A percentile compares a stretch with the other conserved stretches of the same genome.
Conservation (phyloP, 2,113 vertebrate species). For the Syngnathus scovelli region DNA sequence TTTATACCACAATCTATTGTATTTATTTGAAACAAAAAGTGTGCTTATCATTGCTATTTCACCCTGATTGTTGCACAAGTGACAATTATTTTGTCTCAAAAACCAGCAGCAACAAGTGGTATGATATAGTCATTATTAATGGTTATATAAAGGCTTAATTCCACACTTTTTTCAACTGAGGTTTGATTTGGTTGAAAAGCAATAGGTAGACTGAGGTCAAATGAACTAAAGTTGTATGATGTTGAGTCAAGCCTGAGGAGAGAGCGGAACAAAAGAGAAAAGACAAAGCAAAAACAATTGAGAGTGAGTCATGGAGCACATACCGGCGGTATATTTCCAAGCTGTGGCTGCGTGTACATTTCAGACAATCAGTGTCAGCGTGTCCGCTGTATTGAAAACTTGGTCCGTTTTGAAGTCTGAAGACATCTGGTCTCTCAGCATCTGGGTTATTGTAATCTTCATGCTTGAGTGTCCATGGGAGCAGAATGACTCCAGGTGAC, state of each 20-base stretch:
- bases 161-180: constrained; percentile 11
- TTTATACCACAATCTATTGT: neutral
- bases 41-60: neutral
- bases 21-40: neutral
- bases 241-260: constrained; percentile 12
- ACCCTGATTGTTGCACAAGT: neutral
- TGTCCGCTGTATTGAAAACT: constrained; percentile 17
- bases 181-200: constrained; percentile 22
- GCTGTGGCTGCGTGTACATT: constrained; percentile 7
- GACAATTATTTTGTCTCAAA: neutral
- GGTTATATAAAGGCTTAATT: neutral
- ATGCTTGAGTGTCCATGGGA: constrained; percentile 42
- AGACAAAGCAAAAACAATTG: constrained; percentile 8
- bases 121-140: neutral
- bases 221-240: constrained; percentile 20
- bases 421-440: constrained; percentile 31
- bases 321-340: constrained; percentile 33
- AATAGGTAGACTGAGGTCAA: constrained; percentile 31
- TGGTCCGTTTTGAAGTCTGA: constrained; percentile 26
- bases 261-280: constrained; percentile 1
- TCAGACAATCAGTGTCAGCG: constrained; percentile 10
- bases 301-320: constrained; percentile 36
- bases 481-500: constrained; percentile 25
- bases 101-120: neutral
- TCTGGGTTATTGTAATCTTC: constrained; percentile 42